Conservation (phyloP, 2,797 vertebrate species). For the Lemur catta region DNA sequence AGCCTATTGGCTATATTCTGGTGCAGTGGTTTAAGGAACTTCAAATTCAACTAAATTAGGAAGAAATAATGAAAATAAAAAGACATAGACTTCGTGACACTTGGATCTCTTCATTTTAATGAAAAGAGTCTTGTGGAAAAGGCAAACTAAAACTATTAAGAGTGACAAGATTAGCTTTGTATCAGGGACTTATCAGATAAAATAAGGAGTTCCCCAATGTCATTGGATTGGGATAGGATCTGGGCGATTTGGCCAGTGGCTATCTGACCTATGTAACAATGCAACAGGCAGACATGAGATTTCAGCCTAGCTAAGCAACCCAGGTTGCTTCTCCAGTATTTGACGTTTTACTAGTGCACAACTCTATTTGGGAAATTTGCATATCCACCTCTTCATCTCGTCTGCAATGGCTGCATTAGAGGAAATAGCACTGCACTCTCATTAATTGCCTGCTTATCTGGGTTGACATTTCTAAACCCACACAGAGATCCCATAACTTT, state of each 20-base stretch:
- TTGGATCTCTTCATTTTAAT: neutral
- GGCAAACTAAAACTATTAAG: neutral
- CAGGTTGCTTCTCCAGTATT: neutral
- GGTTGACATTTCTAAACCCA: constrained; percentile 64
- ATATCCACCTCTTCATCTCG: neutral
- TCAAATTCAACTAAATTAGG: neutral
- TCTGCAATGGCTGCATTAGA: neutral
- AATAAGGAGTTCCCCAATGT: neutral
- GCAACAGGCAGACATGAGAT: neutral
- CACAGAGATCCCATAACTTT: constrained; percentile 52
- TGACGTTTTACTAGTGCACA: neutral
- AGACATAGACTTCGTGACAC: neutral
- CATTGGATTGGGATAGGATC: no score
- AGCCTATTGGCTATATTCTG: neutral
- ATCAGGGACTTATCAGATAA: neutral
- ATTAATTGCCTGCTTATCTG: constrained; percentile 27
- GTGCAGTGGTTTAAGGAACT: neutral
- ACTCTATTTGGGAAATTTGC: neutral
- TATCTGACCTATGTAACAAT: neutral
- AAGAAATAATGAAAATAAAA: neutral
- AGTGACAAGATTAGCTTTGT: neutral
- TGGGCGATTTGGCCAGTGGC: neutral
- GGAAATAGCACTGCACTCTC: neutral
- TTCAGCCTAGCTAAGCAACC: neutral
- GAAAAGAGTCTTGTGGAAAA: neutral